These are phyloP conservation scores for Varanus salvator DNA, from an alignment of 2,113 vertebrate species.

Conservation along the genomic window DNA sequence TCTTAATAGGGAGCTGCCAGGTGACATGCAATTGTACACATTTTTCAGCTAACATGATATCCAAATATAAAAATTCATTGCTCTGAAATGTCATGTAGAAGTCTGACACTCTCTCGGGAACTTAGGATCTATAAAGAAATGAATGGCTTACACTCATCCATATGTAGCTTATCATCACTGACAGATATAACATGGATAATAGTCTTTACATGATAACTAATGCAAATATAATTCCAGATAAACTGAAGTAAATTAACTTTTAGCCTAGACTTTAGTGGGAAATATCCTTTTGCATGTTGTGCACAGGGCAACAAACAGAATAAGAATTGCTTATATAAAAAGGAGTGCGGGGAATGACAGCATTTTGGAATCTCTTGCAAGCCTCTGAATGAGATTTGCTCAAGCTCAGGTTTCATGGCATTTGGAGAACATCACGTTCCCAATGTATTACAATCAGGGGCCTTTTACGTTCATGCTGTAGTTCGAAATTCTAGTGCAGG, in stretches of 20 bases:
- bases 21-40: neutral
- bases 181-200: accelerated
- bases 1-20: slow-evolving; percentile 27
- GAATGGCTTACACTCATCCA: neutral
- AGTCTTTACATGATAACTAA: slow-evolving; percentile 21
- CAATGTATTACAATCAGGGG: slow-evolving; percentile 7
- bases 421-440: slow-evolving; percentile 14
- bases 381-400: neutral
- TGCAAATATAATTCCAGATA: neutral
- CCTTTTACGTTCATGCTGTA: slow-evolving; percentile 17
- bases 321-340: slow-evolving; percentile 1
- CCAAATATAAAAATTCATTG: slow-evolving; percentile 24
- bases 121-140: neutral
- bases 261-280: neutral
- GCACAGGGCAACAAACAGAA: neutral
- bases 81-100: neutral
- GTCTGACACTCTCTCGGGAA: neutral
- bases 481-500: slow-evolving; percentile 24
- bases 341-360: neutral
- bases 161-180: neutral
- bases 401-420: slow-evolving; percentile 1
- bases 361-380: slow-evolving; percentile 3
- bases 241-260: neutral
- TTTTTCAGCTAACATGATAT: slow-evolving; percentile 3
- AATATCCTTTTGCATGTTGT: neutral